phyloP scores from a whole-genome alignment of 2,113 vertebrate genomes.

The Montifringilla adamsi region DNA sequence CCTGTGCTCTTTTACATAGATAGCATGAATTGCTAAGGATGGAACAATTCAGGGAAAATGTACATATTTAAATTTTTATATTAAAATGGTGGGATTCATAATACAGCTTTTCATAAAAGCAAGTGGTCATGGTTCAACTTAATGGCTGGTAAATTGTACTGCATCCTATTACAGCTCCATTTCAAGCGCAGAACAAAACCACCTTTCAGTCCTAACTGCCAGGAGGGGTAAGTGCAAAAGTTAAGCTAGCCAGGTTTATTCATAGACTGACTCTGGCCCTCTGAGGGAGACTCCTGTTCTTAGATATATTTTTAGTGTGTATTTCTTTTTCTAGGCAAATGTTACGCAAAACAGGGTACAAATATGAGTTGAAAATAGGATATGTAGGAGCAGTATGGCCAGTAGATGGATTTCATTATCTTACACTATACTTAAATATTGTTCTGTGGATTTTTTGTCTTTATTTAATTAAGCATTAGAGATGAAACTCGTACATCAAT shows the following conservation, averaged over 20 bases:
- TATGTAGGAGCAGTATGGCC: background rate
- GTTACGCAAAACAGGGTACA: background rate
- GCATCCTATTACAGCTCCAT: conserved; percentile 8
- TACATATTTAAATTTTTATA: conserved; percentile 49
- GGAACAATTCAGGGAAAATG: conserved; percentile 46
- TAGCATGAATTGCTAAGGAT: background rate
- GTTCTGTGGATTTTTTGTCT: background rate
- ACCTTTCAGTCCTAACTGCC: background rate
- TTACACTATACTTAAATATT: background rate
- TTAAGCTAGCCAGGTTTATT: background rate
- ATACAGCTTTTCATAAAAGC: conserved; percentile 62
- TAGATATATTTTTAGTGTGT: background rate
- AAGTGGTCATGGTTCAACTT: background rate
- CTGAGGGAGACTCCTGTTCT: background rate
- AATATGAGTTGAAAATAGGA: background rate
- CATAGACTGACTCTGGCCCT: background rate
- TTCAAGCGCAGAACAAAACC: background rate
- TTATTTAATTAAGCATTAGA: background rate
- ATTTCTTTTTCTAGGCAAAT: background rate
- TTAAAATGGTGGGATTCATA: background rate
- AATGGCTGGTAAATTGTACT: conserved; percentile 22
- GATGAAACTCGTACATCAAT: background rate
- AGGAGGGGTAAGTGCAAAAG: background rate
- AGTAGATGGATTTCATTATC: background rate
- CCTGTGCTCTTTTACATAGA: background rate